Base-by-base conservation (phyloP, 2,888 invertebrate species). In the Platynereis dumerilii region DNA sequence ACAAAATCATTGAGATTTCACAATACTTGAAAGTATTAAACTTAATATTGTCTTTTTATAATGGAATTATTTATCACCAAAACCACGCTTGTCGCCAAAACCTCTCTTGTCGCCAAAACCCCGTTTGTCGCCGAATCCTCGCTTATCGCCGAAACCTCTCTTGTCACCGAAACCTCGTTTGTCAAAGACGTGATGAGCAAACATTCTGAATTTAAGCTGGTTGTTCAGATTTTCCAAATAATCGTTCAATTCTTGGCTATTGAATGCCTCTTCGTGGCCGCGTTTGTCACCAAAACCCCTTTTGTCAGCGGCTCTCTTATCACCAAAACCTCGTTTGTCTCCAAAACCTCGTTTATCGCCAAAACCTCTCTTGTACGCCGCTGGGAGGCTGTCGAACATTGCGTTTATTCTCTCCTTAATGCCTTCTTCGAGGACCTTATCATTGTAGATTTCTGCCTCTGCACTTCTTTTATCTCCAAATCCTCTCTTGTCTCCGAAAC, bases 91-190 rank as follows among this genome's bases (percentile, higher is more conserved):
- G 22, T 48, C 48, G n/a, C 48, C 48, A 48, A 48, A 48, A 10
- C 48, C 48, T 12, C 48, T 5, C 17, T 48, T 48, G 22, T 48
- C 48, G n/a, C 48, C 48, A 48, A 48, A 48, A 20, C 48, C 48
- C 17, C 48, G n/a, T n/a, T 48, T 48, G n/a, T 20, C 48, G 17
- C 48, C 48, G 17, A 48, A 48, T 20, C 48, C 48, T n/a, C 48
- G n/a, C 17, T 48, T 48, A n/a, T 48, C 48, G n/a, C 48, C 48
- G 17, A 48, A 48, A 48, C 48, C 48, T 10, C 48, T 5, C n/a
- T 48, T 48, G 48, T 48, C 48, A 48, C 48, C 48, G 17, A 48
- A 48, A n/a, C 48, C 48, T 10, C 48, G 48, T 48, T 48, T 48
- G 48, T 48, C n/a, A 12, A 34, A 34, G 5, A 34, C 34, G 12